phyloP scores from a whole-genome alignment of 2,888 invertebrate genomes.

The Blera fallax region DNA sequence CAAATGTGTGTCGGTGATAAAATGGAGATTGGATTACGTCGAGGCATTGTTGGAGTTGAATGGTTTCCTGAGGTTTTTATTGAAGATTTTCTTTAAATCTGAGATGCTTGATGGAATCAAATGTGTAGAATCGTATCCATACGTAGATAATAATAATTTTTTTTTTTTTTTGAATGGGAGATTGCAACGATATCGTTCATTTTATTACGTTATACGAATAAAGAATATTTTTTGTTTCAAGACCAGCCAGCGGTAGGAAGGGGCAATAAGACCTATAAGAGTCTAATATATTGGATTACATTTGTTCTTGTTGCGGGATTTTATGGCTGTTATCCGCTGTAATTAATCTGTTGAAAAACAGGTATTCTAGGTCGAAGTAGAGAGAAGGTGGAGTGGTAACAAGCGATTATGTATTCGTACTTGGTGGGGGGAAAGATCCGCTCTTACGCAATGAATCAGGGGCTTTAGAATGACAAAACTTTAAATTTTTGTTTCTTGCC shows the following conservation, averaged over 20 bases:
- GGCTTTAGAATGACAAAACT: constrained; percentile 21
- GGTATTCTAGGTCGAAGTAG: constrained; percentile 9
- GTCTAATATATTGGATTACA: constrained; percentile 34
- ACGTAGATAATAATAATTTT: too few species aligned
- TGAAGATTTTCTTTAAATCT: constrained; percentile 25
- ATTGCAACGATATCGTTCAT: constrained; percentile 18
- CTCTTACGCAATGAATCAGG: constrained; percentile 32
- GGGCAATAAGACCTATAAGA: constrained; percentile 16
- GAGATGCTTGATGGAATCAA: constrained; percentile 15
- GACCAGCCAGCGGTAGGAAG: not conserved
- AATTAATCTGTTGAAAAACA: constrained; percentile 43
- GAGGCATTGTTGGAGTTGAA: constrained; percentile 8
- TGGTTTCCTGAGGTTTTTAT: constrained; percentile 13
- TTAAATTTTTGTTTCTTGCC: not conserved
- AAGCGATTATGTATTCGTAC: not conserved
- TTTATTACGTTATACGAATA: not conserved
- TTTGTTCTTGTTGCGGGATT: constrained; percentile 25
- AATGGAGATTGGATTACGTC: constrained; percentile 41
- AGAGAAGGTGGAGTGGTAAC: not conserved
- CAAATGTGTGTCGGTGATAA: constrained; percentile 47
- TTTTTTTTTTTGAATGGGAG: not conserved
- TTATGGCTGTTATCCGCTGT: constrained; percentile 36
- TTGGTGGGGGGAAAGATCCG: not conserved
- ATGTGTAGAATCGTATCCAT: not conserved
- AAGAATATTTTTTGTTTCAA: not conserved